Base-by-base conservation (phyloP, 1,140 invertebrate genomes). In the Homalodisca vitripennis region DNA sequence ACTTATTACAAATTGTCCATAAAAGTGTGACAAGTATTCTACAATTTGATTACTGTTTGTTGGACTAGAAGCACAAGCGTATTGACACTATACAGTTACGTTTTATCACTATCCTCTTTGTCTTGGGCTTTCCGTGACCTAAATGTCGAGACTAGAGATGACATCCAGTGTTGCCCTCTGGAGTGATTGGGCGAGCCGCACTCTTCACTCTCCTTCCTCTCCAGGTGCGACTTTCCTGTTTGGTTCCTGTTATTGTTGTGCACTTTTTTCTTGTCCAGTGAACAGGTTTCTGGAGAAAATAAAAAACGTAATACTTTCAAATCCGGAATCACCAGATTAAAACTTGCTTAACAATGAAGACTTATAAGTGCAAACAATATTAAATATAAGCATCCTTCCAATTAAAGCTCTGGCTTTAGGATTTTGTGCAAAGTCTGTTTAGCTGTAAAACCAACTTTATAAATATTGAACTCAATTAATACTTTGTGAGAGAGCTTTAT, bases 71-170 rank as follows among this genome's bases (percentile, higher is more conserved):
- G 17, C 47, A 47, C 3, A 46, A 66, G 63, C 63, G 32, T 66
- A 66, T 12, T 46, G n/a, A 47, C 32, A 66, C 41, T 17, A 12
- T 66, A 46, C 10, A 66, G 63, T 69, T 69, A 69, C 46, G 67
- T 57, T 63, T 69, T 69, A 14, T 53, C 67, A 47, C 53, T 69
- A 62, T 69, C 67, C 30, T 69, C 67, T 60, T 69, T 69, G 1
- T 57, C 51, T 22, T 62, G 60, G n/a, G 12, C 32, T 32, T 69
- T 69, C 29, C 67, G 53, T 27, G 67, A 69, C 17, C 57, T 29
- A 27, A 69, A 69, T 27, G 67, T 31, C 22, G 55, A 63, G 22
- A 69, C 67, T 20, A 69, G 26, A 22, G 67, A 69, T 20, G 67
- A 69, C 57, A 69, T 69, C 67, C 67, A 69, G 41, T 69, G 31